Percentiles rank a stretch among this genome's conserved stretches.
Evolutionary conservation across 2,888 invertebrate species (phyloP).

Genomic region (Tryphoninae sp.): DNA sequence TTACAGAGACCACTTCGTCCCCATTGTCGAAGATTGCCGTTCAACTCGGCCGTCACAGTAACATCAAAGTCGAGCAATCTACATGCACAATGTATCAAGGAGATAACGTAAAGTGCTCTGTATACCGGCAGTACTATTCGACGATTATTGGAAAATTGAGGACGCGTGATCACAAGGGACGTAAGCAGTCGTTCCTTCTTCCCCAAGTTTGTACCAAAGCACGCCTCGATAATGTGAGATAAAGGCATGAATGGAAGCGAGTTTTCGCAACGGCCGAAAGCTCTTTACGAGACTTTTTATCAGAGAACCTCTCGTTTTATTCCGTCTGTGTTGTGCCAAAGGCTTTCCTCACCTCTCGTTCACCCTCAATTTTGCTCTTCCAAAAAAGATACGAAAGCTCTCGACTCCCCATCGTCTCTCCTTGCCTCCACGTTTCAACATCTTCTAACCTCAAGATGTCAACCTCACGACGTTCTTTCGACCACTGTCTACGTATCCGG

Average conservation of each 20-base stretch:
- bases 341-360: slow-evolving; percentile 13
- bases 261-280: background rate
- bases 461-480: slow-evolving; percentile 11
- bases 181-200: too few relatives aligned
- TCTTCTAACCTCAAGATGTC: slow-evolving; percentile 16
- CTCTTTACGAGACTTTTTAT: slow-evolving; percentile 12
- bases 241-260: background rate
- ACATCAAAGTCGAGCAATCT: too few relatives aligned
- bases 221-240: background rate
- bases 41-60: too few relatives aligned
- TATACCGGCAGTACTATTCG: too few relatives aligned
- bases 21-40: too few relatives aligned
- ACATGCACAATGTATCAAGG: too few relatives aligned
- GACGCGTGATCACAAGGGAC: too few relatives aligned
- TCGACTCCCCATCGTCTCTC: background rate
- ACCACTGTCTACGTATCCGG: slow-evolving; percentile 27
- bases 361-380: slow-evolving; percentile 25
- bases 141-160: too few relatives aligned
- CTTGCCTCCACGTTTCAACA: slow-evolving; percentile 2
- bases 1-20: too few relatives aligned
- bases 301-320: slow-evolving; percentile 5
- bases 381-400: slow-evolving; percentile 18
- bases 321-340: slow-evolving; percentile 9
- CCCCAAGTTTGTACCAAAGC: too few relatives aligned
- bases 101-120: too few relatives aligned